Percentiles rank a stretch among this genome's conserved stretches.
Conservation (phyloP, 2,113 vertebrate genomes). For the Hippotragus niger region DNA sequence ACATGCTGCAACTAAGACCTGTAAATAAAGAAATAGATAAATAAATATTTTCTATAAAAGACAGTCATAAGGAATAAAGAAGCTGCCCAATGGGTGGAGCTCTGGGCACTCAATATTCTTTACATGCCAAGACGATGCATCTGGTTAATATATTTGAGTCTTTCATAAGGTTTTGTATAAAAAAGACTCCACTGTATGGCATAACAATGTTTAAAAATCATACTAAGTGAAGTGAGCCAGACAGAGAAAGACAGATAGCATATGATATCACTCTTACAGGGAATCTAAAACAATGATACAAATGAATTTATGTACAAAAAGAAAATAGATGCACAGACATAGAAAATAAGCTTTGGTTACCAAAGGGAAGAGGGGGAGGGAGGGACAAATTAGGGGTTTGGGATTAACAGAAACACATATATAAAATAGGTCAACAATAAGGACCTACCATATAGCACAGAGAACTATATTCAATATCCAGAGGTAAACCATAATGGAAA, state of each 20-base stretch:
- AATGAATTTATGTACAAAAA: neutral
- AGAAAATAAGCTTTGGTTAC: neutral
- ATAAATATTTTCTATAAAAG: neutral
- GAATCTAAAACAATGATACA: neutral
- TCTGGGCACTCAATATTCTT: neutral
- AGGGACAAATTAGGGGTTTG: neutral
- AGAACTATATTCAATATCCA: neutral
- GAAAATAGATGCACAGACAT: neutral
- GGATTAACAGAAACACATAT: neutral
- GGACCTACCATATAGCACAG: neutral
- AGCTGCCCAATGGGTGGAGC: neutral
- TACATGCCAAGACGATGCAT: neutral
- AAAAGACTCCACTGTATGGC: neutral
- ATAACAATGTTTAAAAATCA: neutral
- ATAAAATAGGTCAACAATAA: neutral
- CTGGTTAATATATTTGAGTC: neutral
- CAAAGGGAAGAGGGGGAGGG: neutral
- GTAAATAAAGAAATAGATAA: neutral
- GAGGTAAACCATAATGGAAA: neutral
- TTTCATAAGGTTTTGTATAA: neutral
- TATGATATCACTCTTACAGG: neutral
- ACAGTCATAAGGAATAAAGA: neutral
- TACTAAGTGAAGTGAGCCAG: neutral
- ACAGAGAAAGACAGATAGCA: neutral
- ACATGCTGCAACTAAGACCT: neutral